phyloP scores from a whole-genome alignment of 2,888 invertebrate genomes.

The Heteromurus nitidus region DNA sequence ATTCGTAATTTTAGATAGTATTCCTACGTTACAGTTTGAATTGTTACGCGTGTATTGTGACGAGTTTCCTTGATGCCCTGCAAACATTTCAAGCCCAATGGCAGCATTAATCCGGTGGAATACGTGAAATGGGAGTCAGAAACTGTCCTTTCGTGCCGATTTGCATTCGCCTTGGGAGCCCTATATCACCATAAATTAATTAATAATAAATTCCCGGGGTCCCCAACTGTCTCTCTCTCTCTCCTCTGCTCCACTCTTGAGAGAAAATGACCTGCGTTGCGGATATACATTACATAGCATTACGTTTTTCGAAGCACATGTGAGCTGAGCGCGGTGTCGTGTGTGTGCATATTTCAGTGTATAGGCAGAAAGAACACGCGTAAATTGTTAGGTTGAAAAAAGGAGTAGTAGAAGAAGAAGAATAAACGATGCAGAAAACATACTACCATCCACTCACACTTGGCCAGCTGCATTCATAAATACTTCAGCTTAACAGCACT shows the following conservation, averaged over 20 bases:
- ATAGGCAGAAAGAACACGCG: too few species aligned
- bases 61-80: too few species aligned
- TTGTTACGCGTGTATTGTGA: too few species aligned
- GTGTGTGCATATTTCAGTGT: too few species aligned
- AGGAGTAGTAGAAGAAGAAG: too few species aligned
- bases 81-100: constrained; percentile 66
- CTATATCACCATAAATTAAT: constrained; percentile 68
- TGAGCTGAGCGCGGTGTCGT: too few species aligned
- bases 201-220: constrained; percentile 65
- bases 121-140: constrained; percentile 64
- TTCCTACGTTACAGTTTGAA: too few species aligned
- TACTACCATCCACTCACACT: too few species aligned
- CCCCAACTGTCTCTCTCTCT: constrained; percentile 46
- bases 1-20: too few species aligned
- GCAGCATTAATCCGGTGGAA: constrained; percentile 65
- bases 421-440: neutral
- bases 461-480: constrained; percentile 57
- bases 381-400: too few species aligned
- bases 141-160: constrained; percentile 67
- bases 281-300: constrained; percentile 15
- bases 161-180: constrained; percentile 66
- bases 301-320: constrained; percentile 30
- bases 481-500: constrained; percentile 27
- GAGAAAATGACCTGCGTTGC: constrained; percentile 46
- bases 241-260: constrained; percentile 44